Percentiles rank a stretch among this genome's conserved stretches.
phyloP scores from a whole-genome alignment of 1,140 invertebrate species.

The Metopolophium dirhodum region DNA sequence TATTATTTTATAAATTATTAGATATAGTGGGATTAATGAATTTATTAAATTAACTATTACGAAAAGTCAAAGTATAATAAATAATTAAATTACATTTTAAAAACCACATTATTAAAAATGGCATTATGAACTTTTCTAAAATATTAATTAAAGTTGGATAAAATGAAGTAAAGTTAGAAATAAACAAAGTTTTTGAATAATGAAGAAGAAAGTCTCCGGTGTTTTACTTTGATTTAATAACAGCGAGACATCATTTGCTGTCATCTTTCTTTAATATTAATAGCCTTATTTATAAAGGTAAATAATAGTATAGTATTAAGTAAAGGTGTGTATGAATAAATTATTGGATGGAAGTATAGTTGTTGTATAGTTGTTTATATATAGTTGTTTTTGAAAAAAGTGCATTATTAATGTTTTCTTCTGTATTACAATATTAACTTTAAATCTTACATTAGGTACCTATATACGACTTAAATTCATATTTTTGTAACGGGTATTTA shows the following conservation, averaged over 20 bases:
- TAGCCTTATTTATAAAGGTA: not conserved
- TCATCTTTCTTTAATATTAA: not conserved
- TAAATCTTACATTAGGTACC: not conserved
- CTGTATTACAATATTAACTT: not conserved
- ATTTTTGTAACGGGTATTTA: not conserved
- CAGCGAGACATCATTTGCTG: not conserved
- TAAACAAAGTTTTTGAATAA: conserved; percentile 5
- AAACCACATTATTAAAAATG: not conserved
- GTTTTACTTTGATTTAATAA: not conserved
- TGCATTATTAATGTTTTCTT: no score
- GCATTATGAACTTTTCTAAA: not conserved
- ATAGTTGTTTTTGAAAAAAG: no score
- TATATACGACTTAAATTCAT: not conserved
- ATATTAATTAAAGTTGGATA: conserved; percentile 18
- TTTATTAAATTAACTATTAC: not conserved
- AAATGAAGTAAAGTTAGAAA: not conserved
- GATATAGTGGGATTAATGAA: not conserved
- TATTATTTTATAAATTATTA: not conserved
- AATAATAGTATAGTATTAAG: not conserved
- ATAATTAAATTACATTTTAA: not conserved
- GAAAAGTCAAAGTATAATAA: not conserved
- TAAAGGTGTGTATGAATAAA: not conserved
- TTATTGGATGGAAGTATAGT: not conserved
- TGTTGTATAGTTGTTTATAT: no score
- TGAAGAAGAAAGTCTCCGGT: not conserved